Base-by-base conservation (phyloP, 2,113 vertebrate genomes). In the Leucoraja erinaceus region DNA sequence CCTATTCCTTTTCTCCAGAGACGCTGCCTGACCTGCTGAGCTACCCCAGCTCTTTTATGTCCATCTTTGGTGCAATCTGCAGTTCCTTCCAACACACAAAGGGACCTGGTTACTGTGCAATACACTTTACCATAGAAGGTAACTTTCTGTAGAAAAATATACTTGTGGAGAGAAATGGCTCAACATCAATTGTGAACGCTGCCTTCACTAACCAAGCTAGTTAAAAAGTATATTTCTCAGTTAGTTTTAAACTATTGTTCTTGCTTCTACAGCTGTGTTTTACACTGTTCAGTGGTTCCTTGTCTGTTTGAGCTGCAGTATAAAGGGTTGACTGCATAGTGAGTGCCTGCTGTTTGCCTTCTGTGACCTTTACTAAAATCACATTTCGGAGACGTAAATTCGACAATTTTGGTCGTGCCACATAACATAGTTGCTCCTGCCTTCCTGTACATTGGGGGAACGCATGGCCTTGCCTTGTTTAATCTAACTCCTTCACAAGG, bases 331-430 rank as follows among this genome's bases (percentile, higher is more conserved):
- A n/a, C 28, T 16, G 59, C 59, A 88, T 28, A 16, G 16, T 16
- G 59, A 88, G 59, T 88, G 59, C 28, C 59, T 88, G 56, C 14
- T 88, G 61, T 88, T 63, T 88, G n/a, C 16, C 83, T 88, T 88
- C 14, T 31, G 28, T 5, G 59, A 63, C 12, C n/a, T 59, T 63
- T 28, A 61, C 11, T 1, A 61, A 61, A n/a, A 86, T 61, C 56
- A 7, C 28, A 88, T 63, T 63, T 88, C 14, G 63, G n/a, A 88
- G 31, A 16, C 2, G 28, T 59, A 54, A 25, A 10, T 28, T 83
- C 10, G 0, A 25, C 38, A 28, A n/a, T 63, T 88, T 63, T 61
- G n/a, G 11, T 16, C 1, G 5, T 66, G 79, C 20, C 47, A 56
- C 25, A 16, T n/a, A 63, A 31, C 59, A 63, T 63, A n/a, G 11